Percentiles rank a stretch among this genome's conserved stretches.
phyloP scores from a whole-genome alignment of 2,888 invertebrate species.

The Rutpela maculata region DNA sequence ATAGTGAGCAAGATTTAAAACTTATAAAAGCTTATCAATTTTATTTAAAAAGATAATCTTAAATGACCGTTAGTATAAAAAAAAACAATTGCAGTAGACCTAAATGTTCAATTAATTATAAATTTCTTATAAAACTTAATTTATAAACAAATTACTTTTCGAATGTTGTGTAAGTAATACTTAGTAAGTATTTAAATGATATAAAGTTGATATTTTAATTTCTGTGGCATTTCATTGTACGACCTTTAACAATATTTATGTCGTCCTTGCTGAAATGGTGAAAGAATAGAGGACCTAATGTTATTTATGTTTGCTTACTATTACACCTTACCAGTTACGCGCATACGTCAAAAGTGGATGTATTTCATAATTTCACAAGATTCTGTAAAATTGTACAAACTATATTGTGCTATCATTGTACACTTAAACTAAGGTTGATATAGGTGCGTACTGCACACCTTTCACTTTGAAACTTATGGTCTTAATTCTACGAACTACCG shows the following conservation, averaged over 20 bases:
- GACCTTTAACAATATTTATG: conserved; percentile 16
- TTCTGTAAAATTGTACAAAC: no score
- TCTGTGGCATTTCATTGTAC: conserved; percentile 14
- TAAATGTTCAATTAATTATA: no score
- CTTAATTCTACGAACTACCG: neutral
- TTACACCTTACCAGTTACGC: no score
- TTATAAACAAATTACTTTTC: neutral
- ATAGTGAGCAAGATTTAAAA: no score
- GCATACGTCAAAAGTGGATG: neutral
- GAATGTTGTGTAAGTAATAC: neutral
- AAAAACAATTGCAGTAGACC: no score
- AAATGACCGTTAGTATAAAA: no score
- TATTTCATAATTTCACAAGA: neutral
- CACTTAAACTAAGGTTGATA: neutral
- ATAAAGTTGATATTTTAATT: conserved; percentile 16
- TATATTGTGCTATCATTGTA: no score
- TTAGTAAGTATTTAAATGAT: neutral
- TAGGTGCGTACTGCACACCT: neutral
- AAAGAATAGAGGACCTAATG: conserved; percentile 8
- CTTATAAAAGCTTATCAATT: no score
- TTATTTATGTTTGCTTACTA: neutral
- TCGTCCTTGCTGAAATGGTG: neutral
- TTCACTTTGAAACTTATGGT: neutral
- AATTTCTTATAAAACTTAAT: neutral
- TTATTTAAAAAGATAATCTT: no score